Evolutionary conservation across 2,888 invertebrate species (phyloP).

Genomic region (Sinopyrophorus schimmeli): DNA sequence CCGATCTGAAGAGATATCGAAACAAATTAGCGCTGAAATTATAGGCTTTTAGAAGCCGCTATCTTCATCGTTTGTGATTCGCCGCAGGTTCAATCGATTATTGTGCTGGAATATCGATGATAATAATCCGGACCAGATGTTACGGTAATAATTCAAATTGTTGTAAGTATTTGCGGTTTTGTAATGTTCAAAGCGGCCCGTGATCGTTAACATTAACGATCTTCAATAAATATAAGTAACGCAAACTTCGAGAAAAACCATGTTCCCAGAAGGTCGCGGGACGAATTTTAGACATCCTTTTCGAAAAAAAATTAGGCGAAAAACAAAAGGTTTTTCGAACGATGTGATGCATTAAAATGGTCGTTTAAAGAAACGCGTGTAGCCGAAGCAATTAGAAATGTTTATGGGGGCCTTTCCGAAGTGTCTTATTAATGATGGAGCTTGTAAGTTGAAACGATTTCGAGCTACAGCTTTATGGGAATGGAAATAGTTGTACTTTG

Average conservation of each 20-base stretch:
- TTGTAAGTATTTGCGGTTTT: slow-evolving; percentile 49
- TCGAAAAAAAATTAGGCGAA: no score
- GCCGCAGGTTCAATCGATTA: slow-evolving; percentile 56
- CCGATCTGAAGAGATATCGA: slow-evolving; percentile 54
- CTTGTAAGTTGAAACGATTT: no score
- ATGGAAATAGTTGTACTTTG: slow-evolving; percentile 43
- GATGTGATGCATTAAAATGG: no score
- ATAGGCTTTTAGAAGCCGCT: slow-evolving; percentile 57
- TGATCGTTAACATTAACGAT: slow-evolving; percentile 44
- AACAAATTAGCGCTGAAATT: slow-evolving; percentile 57
- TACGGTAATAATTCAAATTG: slow-evolving; percentile 51
- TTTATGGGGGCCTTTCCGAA: no score
- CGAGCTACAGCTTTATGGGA: no score
- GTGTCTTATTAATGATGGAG: no score
- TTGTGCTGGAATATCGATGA: slow-evolving; percentile 51
- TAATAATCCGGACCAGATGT: slow-evolving; percentile 52
- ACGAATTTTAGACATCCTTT: no score
- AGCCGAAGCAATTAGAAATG: no score
- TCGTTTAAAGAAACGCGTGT: no score
- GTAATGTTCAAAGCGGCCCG: slow-evolving; percentile 51
- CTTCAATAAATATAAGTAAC: slow-evolving; percentile 23
- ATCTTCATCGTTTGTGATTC: slow-evolving; percentile 53
- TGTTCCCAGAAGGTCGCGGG: no score
- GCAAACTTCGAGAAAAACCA: no score
- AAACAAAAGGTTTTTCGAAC: no score